phyloP scores from a whole-genome alignment of 2,797 vertebrate species.

The Semaprochilodus insignis region DNA sequence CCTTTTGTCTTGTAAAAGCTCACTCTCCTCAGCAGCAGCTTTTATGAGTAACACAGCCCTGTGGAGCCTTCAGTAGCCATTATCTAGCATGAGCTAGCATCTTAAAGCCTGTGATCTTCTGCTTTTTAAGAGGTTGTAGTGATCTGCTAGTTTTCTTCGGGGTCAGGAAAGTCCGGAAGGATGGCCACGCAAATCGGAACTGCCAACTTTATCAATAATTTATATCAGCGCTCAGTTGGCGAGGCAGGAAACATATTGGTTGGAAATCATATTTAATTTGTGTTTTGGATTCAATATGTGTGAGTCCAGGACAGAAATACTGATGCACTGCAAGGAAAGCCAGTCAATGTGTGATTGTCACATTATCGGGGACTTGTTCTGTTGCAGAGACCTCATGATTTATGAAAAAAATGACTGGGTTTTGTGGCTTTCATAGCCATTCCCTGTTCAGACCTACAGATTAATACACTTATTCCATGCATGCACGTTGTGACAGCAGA shows the following conservation, averaged over 20 bases:
- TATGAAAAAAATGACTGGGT: neutral
- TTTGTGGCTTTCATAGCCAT: neutral
- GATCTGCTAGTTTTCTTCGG: conserved; percentile 25
- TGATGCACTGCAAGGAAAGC: neutral
- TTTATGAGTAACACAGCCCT: conserved; percentile 3
- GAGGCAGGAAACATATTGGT: neutral
- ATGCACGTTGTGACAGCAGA: neutral
- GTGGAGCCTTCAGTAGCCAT: conserved; percentile 32
- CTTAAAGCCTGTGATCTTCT: conserved; percentile 34
- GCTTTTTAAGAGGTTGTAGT: conserved; percentile 20
- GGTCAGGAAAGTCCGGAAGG: conserved; percentile 9
- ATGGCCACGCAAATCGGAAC: conserved; percentile 2
- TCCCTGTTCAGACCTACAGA: neutral
- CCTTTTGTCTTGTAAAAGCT: conserved; percentile 21
- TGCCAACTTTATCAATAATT: neutral
- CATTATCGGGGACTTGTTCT: neutral
- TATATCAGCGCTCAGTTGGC: neutral
- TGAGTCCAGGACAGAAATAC: no score
- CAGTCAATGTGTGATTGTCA: neutral
- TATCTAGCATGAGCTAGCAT: conserved; percentile 27
- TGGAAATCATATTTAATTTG: neutral
- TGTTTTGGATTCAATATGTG: neutral
- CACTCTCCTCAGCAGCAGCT: conserved; percentile 10
- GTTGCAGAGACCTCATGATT: neutral
- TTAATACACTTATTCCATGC: neutral